Evolutionary conservation across 2,797 vertebrate species (phyloP), one percentile per base, ranked within the genome.

Genomic region (Lophotriccus pileatus): DNA sequence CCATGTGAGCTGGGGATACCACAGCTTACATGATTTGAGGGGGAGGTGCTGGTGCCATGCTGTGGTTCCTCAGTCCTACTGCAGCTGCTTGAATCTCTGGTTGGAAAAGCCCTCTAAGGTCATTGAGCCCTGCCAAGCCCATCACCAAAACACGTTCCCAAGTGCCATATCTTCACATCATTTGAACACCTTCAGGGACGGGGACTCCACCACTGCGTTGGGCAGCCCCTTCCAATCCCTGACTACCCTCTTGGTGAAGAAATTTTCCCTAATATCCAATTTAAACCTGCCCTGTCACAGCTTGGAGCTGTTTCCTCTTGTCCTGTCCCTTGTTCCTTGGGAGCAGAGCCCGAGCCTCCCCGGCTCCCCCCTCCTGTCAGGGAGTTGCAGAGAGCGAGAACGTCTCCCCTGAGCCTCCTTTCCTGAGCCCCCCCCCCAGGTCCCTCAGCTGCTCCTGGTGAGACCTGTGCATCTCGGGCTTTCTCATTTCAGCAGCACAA

Each of bases 231-330:
- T 22, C 66, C 47, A 23, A 17, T 23, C 27, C 27, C 47, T 23
- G 55, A 15, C 34, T 34, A 30, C 6, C 43, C 22, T 20, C 37
- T 13, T 34, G 10, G 34, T 4, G 21, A 24, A 37, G n/a, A 39
- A 39, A 20, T 32, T 16, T 32, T 12, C 44, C 36, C 36, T 10
- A n/a, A 3, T 16, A 60, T 75, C 28, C 44, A 41, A 7, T 27
- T 37, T 3, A n/a, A 69, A 12, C n/a, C 16, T 25, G 25, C 6
- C 43, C 43, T 47, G 53, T 19, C 6, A 14, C 69, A 19, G 8
- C 21, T 1, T 15, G 77, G 60, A 30, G 39, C 3, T 0, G 0
- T 53, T 74, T 1, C 70, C 37, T 37, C 36, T 63, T 5, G 2
- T 9, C 55, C 70, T 43, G 36, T 49, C 49, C 41, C 41, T 34